phyloP scores from a whole-genome alignment of 1,140 invertebrate genomes.

The Drosophila kurseongensis region DNA sequence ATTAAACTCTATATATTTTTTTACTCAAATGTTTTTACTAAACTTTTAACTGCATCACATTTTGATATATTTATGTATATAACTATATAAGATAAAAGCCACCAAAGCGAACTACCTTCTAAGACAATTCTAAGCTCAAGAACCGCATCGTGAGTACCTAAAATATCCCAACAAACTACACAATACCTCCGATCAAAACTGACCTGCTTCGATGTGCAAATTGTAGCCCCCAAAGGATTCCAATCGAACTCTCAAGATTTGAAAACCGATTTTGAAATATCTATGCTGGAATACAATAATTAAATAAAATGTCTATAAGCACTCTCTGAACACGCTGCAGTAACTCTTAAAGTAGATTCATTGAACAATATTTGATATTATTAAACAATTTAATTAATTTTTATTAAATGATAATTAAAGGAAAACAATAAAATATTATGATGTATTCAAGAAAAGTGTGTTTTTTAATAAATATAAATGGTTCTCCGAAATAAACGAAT shows the following conservation, averaged over 20 bases:
- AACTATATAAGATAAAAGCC: conserved; percentile 44
- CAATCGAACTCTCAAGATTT: conserved; percentile 26
- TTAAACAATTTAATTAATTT: conserved; percentile 13
- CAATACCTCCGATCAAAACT: conserved; percentile 64
- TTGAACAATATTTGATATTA: conserved; percentile 52
- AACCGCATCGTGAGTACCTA: conserved; percentile 25
- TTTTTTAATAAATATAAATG: background rate
- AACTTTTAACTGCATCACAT: conserved; percentile 40
- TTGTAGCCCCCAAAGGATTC: conserved; percentile 21
- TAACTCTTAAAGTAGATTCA: conserved; percentile 26
- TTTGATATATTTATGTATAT: conserved; percentile 51
- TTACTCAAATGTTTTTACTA: conserved; percentile 52
- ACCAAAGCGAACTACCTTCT: conserved; percentile 33
- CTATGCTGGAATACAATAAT: conserved; percentile 28
- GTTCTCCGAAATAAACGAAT: too few species aligned
- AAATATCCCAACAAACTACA: conserved; percentile 61
- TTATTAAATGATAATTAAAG: conserved; percentile 31
- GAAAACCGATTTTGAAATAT: conserved; percentile 14
- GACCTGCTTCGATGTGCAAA: conserved; percentile 31
- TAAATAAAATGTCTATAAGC: conserved; percentile 9
- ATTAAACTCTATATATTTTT: conserved; percentile 67
- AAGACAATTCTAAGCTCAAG: conserved; percentile 28
- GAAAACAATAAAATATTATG: conserved; percentile 29
- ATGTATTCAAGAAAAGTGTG: background rate
- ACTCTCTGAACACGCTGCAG: conserved; percentile 13